Base-by-base conservation (phyloP, 2,888 invertebrate species). In the Muscina levida region DNA sequence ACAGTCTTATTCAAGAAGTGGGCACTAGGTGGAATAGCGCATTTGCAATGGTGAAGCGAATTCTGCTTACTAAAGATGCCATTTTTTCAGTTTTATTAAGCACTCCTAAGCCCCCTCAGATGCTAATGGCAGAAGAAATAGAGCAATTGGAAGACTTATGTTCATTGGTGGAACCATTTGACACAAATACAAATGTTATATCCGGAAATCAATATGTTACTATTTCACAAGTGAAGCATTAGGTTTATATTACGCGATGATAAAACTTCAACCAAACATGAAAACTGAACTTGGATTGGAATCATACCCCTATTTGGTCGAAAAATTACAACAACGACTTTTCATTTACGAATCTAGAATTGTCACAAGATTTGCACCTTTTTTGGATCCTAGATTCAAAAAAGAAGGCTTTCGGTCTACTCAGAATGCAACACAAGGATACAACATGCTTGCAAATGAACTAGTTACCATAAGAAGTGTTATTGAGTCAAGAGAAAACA, bases 21-120 rank as follows among this genome's bases (percentile, higher is more conserved):
- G 26, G 42, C 22, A 67, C 77, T 19, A 37, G 72, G 39, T 79
- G 78, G 74, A 79, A 79, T 56, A 78, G 73, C 26, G 78, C 70
- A 13, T 76, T 26, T 37, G 22, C 17, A 6, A 70, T 76, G 70
- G 19, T 76, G 11, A 42, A 76, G 24, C 57, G 70, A 76, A 76
- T 76, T 62, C 51, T 75, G 19, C 22, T 31, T 39, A 78, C 15
- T 11, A 65, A 79, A 56, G 67, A 70, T 56, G 59, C 67, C n/a
- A 57, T 79, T 19, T 72, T 39, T 68, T 26, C 59, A 31, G 79
- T 76, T 17, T 46, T 79, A 51, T 56, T 79, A 68, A 72, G 56
- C 11, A 76, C 62, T 6, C 57, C 57, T 11, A 79, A 79, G 51
- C 57, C 75, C 15, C 79, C 79, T 15, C 62, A 42, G 15, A 48